phyloP scores from a whole-genome alignment of 2,113 vertebrate genomes.

The Pachypanchax playfairii region DNA sequence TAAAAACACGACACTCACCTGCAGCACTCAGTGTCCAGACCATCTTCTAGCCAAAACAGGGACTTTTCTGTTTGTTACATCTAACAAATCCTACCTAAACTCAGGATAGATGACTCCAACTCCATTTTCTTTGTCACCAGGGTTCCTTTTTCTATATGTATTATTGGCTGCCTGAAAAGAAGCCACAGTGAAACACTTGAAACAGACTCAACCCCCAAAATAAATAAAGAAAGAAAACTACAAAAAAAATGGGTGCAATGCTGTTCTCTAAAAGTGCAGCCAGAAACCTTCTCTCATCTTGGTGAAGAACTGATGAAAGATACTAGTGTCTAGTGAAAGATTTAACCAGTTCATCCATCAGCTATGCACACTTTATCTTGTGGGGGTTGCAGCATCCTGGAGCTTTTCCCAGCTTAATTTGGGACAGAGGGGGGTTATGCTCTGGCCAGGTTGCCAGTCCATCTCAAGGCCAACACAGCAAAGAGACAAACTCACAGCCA shows the following conservation, averaged over 20 bases:
- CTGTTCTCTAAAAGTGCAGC: neutral
- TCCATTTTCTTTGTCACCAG: neutral
- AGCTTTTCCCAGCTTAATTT: neutral
- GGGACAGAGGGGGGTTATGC: neutral
- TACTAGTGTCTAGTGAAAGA: neutral
- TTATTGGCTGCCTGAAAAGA: neutral
- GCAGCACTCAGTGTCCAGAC: neutral
- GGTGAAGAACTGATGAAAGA: neutral
- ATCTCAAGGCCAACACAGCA: neutral
- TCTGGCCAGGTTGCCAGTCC: neutral
- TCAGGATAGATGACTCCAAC: neutral
- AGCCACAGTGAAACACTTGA: neutral
- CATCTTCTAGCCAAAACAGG: neutral
- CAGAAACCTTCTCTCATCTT: neutral
- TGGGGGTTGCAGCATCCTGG: neutral
- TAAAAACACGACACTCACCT: slow-evolving; percentile 1
- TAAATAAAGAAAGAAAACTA: no score
- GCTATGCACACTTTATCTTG: neutral
- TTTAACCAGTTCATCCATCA: neutral
- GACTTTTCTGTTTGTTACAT: neutral
- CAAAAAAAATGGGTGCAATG: no score
- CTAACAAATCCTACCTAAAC: neutral
- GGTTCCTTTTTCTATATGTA: neutral
- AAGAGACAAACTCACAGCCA: neutral
- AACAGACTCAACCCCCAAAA: neutral